A percentile compares a stretch with the other conserved stretches of the same genome.
Conservation (phyloP, 2,113 vertebrate genomes). For the Mobula birostris region DNA sequence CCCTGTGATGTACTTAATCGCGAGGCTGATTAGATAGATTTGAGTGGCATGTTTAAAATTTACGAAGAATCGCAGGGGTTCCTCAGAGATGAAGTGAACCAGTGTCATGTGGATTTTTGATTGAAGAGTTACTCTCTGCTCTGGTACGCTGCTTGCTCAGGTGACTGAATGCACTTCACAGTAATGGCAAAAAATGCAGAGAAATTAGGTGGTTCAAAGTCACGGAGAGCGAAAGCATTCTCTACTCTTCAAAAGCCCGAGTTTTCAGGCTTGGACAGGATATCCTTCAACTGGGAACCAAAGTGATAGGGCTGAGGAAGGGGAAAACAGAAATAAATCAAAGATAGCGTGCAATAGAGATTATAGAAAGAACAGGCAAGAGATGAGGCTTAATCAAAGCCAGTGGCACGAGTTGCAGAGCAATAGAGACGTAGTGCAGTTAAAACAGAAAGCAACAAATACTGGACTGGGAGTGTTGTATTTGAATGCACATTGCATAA, state of each 20-base stretch:
- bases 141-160: too few relatives aligned
- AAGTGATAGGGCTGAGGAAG: too few relatives aligned
- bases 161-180: background rate
- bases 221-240: background rate
- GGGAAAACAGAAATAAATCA: too few relatives aligned
- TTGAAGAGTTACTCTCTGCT: background rate
- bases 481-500: too few relatives aligned
- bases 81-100: background rate
- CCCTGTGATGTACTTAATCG: constrained; percentile 13
- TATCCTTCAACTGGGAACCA: background rate
- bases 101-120: background rate
- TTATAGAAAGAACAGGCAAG: too few relatives aligned
- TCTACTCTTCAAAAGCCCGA: background rate
- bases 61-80: background rate
- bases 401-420: too few relatives aligned
- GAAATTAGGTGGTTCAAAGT: background rate
- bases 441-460: too few relatives aligned
- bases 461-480: too few relatives aligned
- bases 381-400: too few relatives aligned
- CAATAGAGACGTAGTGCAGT: too few relatives aligned
- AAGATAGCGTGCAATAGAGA: too few relatives aligned
- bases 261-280: background rate
- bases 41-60: constrained; percentile 23
- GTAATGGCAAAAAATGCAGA: background rate
- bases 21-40: constrained; percentile 17